phyloP scores from a whole-genome alignment of 2,797 vertebrate species.

The Peromyscus attwateri region DNA sequence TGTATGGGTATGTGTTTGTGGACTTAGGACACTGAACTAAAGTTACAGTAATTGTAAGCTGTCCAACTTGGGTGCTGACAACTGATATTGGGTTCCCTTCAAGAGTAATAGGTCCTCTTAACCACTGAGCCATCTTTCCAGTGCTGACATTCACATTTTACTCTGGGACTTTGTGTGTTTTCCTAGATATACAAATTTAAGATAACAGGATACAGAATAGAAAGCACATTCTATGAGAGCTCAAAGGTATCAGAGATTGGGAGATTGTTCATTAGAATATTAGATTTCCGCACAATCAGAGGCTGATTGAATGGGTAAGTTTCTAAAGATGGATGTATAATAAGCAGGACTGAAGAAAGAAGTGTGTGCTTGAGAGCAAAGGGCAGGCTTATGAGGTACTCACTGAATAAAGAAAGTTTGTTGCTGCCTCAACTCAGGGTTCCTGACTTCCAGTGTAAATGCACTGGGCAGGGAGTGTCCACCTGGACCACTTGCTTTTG shows the following conservation, averaged over 20 bases:
- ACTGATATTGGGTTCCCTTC: not conserved
- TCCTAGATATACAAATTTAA: not conserved
- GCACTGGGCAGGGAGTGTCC: fast-evolving
- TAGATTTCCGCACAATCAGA: not conserved
- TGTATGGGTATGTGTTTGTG: not conserved
- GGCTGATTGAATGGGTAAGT: not conserved
- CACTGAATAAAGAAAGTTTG: not conserved
- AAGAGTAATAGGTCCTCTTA: not conserved
- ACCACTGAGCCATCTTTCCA: not conserved
- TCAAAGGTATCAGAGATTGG: not conserved
- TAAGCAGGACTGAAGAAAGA: not conserved
- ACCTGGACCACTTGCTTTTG: too few relatives aligned
- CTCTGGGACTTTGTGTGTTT: not conserved
- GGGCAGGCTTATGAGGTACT: not conserved
- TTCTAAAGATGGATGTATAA: not conserved
- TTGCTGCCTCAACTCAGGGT: not conserved
- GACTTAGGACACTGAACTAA: not conserved
- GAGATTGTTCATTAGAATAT: not conserved
- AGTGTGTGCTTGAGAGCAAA: not conserved
- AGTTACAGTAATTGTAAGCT: not conserved
- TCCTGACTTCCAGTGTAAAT: not conserved
- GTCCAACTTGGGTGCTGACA: not conserved
- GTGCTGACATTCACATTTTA: not conserved
- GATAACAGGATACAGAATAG: not conserved
- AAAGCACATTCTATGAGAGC: not conserved